These are phyloP conservation scores for Ladona fulva DNA, from an alignment of 1,140 invertebrate species.

Conservation along the genomic window DNA sequence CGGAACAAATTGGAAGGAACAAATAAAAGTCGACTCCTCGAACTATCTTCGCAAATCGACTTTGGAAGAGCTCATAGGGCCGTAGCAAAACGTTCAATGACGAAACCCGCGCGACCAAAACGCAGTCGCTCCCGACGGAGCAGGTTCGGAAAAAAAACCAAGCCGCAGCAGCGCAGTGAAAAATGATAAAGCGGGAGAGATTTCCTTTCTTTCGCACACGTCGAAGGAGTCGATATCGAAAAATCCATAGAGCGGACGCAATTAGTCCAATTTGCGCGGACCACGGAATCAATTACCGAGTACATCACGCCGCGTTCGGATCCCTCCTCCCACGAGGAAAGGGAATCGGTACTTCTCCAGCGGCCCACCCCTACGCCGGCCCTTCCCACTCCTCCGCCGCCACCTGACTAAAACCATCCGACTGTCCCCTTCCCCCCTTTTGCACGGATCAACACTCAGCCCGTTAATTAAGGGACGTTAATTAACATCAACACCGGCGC, in stretches of 20 bases:
- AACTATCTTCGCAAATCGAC: no score
- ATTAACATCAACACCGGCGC: slow-evolving; percentile 7
- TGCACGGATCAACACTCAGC: slow-evolving; percentile 1
- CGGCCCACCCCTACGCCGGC: no score
- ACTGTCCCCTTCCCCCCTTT: background rate
- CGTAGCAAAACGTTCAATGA: no score
- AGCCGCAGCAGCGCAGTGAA: no score
- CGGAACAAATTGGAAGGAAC: no score
- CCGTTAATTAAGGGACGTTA: slow-evolving; percentile 9
- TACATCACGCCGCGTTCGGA: background rate
- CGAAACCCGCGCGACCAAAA: no score
- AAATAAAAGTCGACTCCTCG: no score
- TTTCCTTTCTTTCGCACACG: no score
- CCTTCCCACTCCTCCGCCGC: background rate
- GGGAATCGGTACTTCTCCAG: background rate
- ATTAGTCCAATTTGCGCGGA: slow-evolving; percentile 4
- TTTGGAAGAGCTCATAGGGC: no score
- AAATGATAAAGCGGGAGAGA: no score
- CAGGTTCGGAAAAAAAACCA: no score
- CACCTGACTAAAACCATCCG: background rate
- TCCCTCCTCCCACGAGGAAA: background rate
- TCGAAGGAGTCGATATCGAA: background rate
- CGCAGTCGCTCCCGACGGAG: no score
- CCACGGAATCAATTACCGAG: slow-evolving; percentile 2
- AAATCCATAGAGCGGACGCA: background rate